Evolutionary conservation across 1,140 invertebrate genomes (phyloP).

Genomic region (Drosophila triauraria): DNA sequence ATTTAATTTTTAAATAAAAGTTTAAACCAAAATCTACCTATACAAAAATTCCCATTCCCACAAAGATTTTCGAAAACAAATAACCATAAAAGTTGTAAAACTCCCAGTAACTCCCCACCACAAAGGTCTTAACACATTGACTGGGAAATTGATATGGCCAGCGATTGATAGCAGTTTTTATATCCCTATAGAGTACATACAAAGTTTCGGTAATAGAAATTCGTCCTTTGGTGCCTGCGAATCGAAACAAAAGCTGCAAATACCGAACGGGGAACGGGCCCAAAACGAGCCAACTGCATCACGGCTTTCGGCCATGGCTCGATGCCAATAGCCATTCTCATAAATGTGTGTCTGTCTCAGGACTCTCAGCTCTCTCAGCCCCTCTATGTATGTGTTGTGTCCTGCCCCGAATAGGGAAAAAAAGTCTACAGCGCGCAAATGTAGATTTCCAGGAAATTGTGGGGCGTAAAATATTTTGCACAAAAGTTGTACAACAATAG

Average conservation of each 20-base stretch:
- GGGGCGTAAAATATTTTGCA: constrained; percentile 70
- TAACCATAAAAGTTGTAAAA: not conserved
- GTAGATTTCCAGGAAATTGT: constrained; percentile 52
- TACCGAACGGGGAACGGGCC: constrained; percentile 37
- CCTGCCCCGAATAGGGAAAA: constrained; percentile 19
- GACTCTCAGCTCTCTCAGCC: constrained; percentile 1
- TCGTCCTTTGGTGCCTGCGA: constrained; percentile 32
- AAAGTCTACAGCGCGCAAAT: constrained; percentile 25
- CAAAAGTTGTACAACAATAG: constrained; percentile 77
- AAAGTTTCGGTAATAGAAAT: constrained; percentile 73
- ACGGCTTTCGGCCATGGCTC: constrained; percentile 61
- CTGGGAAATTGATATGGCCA: constrained; percentile 35
- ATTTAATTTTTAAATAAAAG: too few species aligned
- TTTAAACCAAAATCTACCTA: not conserved
- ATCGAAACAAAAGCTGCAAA: constrained; percentile 74
- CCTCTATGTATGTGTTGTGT: constrained; percentile 13
- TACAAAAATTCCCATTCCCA: fast-evolving
- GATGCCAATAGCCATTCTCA: constrained; percentile 63
- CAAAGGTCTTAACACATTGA: constrained; percentile 24
- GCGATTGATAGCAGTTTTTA: constrained; percentile 33
- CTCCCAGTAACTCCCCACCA: not conserved
- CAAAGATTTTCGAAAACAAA: not conserved
- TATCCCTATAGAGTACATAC: constrained; percentile 45
- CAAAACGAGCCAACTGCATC: constrained; percentile 51
- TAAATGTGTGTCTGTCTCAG: constrained; percentile 43